phyloP scores from a whole-genome alignment of 2,888 invertebrate genomes.

The Drosophila conformis region DNA sequence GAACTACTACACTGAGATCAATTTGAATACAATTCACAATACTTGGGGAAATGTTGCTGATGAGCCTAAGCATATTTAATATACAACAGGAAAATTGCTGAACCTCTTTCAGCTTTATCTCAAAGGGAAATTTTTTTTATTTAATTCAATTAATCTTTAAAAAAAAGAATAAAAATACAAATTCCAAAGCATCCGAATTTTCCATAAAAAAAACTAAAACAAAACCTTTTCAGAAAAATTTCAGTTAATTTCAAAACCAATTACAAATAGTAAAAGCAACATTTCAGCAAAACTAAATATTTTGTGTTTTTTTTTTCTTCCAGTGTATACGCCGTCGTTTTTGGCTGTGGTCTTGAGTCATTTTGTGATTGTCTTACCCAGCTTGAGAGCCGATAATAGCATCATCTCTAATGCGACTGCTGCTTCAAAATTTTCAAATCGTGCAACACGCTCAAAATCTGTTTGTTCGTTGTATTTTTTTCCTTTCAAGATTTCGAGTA shows the following conservation, averaged over 20 bases:
- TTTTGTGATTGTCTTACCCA: conserved; percentile 78
- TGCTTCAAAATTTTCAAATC: conserved; percentile 16
- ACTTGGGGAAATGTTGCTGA: neutral
- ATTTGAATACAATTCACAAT: neutral
- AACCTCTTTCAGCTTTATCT: neutral
- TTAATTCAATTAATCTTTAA: too few relatives aligned
- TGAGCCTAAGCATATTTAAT: too few relatives aligned
- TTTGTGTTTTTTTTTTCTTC: neutral
- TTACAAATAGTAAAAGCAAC: neutral
- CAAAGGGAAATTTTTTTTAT: neutral
- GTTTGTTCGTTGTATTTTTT: neutral
- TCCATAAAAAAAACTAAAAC: neutral
- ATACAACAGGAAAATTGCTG: too few relatives aligned
- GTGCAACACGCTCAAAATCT: conserved; percentile 32
- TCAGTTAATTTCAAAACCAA: neutral
- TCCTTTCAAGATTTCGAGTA: conserved; percentile 5
- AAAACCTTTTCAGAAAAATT: neutral
- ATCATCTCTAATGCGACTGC: conserved; percentile 78
- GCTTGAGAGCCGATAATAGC: conserved; percentile 84
- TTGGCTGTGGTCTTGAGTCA: conserved; percentile 16
- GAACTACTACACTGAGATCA: neutral
- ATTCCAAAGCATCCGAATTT: neutral
- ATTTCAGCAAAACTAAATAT: neutral
- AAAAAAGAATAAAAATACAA: neutral
- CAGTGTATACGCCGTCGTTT: neutral